phyloP scores from a whole-genome alignment of 2,888 invertebrate species.

The Epistrophe grossulariae region DNA sequence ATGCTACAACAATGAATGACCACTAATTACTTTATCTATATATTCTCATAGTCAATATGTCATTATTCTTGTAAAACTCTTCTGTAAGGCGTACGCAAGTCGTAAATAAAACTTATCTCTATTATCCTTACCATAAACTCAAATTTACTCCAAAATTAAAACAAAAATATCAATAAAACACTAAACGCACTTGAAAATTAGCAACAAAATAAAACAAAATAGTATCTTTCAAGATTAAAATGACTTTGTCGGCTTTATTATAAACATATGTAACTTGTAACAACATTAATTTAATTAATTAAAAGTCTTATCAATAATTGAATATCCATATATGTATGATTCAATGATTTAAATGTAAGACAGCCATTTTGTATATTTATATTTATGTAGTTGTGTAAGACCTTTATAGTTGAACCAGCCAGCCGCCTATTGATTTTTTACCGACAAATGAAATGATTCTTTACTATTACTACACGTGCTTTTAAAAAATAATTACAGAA shows the following conservation, averaged over 20 bases:
- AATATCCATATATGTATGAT: neutral
- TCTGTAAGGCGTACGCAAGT: too few species aligned
- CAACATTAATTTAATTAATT: neutral
- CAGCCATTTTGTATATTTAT: slow-evolving; percentile 7
- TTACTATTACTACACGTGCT: neutral
- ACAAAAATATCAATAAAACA: too few species aligned
- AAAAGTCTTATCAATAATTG: slow-evolving; percentile 14
- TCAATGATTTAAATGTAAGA: slow-evolving; percentile 6
- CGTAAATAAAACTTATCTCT: too few species aligned
- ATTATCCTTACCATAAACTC: too few species aligned
- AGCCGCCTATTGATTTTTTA: slow-evolving; percentile 4
- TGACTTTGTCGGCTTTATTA: neutral
- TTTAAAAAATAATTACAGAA: slow-evolving; percentile 2
- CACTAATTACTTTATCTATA: too few species aligned
- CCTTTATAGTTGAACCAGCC: neutral
- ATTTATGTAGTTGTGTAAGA: too few species aligned
- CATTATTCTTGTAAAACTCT: too few species aligned
- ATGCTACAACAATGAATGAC: too few species aligned
- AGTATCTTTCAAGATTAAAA: neutral
- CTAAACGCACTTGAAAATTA: neutral
- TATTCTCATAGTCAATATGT: too few species aligned
- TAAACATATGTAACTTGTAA: neutral
- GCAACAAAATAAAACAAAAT: neutral
- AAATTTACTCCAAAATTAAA: too few species aligned
- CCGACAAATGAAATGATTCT: slow-evolving; percentile 8